phyloP scores from a whole-genome alignment of 2,888 invertebrate genomes.

The Hypercompe scribonia region DNA sequence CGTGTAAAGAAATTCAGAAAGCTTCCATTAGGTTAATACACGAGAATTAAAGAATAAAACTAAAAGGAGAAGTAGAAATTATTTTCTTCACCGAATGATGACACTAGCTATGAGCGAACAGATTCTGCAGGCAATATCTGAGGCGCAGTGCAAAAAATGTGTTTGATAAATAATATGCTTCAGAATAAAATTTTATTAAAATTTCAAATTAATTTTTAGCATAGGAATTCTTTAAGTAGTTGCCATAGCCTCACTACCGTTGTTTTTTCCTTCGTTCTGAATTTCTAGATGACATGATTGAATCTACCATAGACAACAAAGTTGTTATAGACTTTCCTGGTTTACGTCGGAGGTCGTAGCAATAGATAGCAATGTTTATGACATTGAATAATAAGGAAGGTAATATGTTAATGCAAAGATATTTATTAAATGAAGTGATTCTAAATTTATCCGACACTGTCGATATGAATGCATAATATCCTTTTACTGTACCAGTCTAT shows the following conservation, averaged over 20 bases:
- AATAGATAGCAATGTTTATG: not conserved
- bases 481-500: conserved; percentile 9
- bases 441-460: not conserved
- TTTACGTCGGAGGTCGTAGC: not conserved
- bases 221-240: too few species aligned
- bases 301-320: too few species aligned
- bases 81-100: too few species aligned
- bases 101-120: not conserved
- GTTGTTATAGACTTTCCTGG: not conserved
- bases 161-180: too few species aligned
- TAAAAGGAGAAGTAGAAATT: too few species aligned
- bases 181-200: too few species aligned
- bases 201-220: too few species aligned
- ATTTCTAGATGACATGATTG: not conserved
- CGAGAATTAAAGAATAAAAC: too few species aligned
- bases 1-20: too few species aligned
- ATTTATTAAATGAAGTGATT: conserved; percentile 3
- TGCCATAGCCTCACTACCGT: too few species aligned
- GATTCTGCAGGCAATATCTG: not conserved
- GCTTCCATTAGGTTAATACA: too few species aligned
- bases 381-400: not conserved
- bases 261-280: too few species aligned
- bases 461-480: conserved; percentile 5
- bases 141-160: not conserved
- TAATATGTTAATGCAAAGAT: conserved; percentile 7